Evolutionary conservation across 2,888 invertebrate species (phyloP).

Genomic region (Elysia crispata): DNA sequence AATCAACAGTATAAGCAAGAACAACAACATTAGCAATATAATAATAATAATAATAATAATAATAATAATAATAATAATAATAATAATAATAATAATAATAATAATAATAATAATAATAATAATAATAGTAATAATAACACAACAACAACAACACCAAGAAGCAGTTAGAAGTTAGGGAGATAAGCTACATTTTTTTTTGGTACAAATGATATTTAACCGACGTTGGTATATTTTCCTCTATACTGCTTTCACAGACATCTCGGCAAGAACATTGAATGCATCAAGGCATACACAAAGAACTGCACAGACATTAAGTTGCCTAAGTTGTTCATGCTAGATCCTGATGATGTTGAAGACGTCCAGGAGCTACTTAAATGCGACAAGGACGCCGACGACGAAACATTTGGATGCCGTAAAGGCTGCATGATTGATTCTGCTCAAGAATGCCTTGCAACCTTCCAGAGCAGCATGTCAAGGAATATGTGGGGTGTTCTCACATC

Average conservation of each 20-base stretch:
- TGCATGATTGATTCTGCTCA: conserved; percentile 27
- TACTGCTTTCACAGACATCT: conserved; percentile 10
- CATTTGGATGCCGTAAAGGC: conserved; percentile 27
- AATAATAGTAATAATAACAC: too few species aligned
- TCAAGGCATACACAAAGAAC: conserved; percentile 1
- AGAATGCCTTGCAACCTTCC: conserved; percentile 22
- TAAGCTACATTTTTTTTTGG: background rate
- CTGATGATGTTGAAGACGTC: background rate
- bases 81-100: too few species aligned
- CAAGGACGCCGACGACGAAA: background rate
- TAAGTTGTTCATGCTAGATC: background rate
- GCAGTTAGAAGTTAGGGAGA: background rate
- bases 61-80: too few species aligned
- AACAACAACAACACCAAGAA: too few species aligned
- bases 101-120: too few species aligned
- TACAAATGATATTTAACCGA: background rate
- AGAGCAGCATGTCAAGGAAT: background rate
- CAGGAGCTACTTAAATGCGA: conserved; percentile 5
- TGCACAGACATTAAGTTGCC: conserved; percentile 5
- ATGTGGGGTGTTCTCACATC: background rate
- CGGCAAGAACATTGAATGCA: conserved; percentile 23
- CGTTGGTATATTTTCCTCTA: background rate
- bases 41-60: too few species aligned
- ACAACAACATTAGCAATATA: too few species aligned
- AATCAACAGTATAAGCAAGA: too few species aligned